Conservation (phyloP, 1,140 invertebrate genomes). For the Penaeus indicus region DNA sequence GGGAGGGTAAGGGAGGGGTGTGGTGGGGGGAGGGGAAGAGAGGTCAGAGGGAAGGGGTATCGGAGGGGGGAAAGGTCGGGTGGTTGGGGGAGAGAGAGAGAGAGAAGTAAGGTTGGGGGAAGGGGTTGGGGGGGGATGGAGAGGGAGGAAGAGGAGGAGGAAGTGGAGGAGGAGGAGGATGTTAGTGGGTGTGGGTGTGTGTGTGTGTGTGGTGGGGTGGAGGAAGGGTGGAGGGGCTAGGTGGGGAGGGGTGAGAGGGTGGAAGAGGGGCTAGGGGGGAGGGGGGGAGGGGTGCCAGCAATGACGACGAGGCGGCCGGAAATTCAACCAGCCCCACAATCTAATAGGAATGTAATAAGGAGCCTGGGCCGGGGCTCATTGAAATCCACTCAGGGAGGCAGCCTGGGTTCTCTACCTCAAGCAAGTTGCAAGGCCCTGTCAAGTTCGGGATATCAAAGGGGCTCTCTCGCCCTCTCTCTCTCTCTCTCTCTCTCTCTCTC, state of each 20-base stretch:
- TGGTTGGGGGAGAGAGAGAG: neutral
- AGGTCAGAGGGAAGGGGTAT: neutral
- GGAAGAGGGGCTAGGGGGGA: too few species aligned
- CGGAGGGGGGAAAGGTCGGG: neutral
- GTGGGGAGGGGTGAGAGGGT: neutral
- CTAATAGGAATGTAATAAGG: too few species aligned
- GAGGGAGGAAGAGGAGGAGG: neutral
- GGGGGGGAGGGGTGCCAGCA: too few species aligned
- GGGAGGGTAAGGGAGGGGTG: neutral
- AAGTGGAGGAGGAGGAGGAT: neutral
- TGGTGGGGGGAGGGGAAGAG: neutral
- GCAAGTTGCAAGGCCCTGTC: too few species aligned
- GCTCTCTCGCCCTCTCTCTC: neutral
- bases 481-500: neutral
- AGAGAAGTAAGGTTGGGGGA: neutral
- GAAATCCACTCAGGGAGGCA: too few species aligned
- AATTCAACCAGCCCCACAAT: too few species aligned
- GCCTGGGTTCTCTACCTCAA: too few species aligned
- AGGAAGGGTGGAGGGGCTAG: neutral
- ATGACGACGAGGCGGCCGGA: too few species aligned
- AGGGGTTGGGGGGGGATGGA: neutral
- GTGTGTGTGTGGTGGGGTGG: neutral
- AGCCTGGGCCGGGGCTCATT: too few species aligned
- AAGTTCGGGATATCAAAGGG: too few species aligned
- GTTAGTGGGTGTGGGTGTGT: neutral